phyloP scores from a whole-genome alignment of 2,888 invertebrate genomes.

The Ophion obscuratus region DNA sequence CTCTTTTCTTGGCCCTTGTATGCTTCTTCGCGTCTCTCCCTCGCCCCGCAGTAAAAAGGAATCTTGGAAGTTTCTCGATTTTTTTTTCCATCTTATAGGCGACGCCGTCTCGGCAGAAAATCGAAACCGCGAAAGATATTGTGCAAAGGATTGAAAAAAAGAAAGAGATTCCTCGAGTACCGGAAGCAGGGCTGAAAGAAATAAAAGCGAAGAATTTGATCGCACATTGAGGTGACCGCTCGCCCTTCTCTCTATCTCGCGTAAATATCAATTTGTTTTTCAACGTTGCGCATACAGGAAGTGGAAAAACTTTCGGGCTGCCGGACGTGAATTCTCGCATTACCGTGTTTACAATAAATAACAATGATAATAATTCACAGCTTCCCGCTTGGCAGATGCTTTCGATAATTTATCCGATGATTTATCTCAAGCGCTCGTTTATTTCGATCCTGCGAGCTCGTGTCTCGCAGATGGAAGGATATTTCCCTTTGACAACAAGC shows the following conservation, averaged over 20 bases:
- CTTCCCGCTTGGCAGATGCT: slow-evolving; percentile 8
- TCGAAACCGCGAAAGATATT: background rate
- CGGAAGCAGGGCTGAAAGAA: slow-evolving; percentile 1
- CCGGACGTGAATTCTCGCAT: background rate
- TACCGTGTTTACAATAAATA: slow-evolving; percentile 3
- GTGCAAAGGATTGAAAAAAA: slow-evolving; percentile 7
- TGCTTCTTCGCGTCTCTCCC: background rate
- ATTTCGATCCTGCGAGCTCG: slow-evolving; percentile 71
- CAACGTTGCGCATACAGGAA: slow-evolving; percentile 3
- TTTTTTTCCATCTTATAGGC: background rate
- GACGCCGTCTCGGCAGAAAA: background rate
- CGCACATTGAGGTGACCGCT: background rate
- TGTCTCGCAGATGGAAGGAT: slow-evolving; percentile 30
- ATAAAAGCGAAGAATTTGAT: slow-evolving; percentile 3
- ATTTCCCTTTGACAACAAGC: slow-evolving; percentile 41
- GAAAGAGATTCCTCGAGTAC: slow-evolving; percentile 1
- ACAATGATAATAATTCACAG: slow-evolving; percentile 6
- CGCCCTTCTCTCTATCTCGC: background rate
- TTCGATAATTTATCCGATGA: slow-evolving; percentile 69
- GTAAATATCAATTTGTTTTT: slow-evolving; percentile 1
- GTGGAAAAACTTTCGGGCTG: background rate
- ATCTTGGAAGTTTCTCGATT: background rate
- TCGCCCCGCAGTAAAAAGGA: background rate
- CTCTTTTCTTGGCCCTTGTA: slow-evolving; percentile 53
- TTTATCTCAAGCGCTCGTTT: slow-evolving; percentile 76